Evolutionary conservation across 1,140 invertebrate species (phyloP).

Genomic region (Caenorhabditis tropicalis): DNA sequence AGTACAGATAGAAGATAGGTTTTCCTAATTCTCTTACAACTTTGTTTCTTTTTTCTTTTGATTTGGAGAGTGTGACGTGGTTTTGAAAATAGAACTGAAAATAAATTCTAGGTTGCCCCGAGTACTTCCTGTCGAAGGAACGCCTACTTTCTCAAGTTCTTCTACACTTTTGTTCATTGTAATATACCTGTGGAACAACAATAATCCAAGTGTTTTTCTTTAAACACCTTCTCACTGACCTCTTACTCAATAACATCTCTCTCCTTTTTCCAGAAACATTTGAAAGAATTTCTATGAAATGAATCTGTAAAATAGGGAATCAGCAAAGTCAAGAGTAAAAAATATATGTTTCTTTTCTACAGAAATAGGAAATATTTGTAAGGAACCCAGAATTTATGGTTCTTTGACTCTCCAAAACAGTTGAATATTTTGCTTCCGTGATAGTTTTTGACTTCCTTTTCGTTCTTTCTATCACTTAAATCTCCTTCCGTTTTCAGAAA

Average conservation of each 20-base stretch:
- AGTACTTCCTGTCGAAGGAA: not conserved
- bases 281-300: too few relatives aligned
- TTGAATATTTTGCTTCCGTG: too few relatives aligned
- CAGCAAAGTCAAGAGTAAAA: too few relatives aligned
- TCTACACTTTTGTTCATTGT: not conserved
- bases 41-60: not conserved
- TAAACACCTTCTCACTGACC: conserved; percentile 7
- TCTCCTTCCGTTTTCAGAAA: not conserved
- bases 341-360: too few relatives aligned
- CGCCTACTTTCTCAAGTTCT: not conserved
- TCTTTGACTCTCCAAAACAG: too few relatives aligned
- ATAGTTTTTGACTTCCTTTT: not conserved
- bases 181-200: not conserved
- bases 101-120: not conserved
- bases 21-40: not conserved
- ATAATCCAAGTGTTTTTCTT: conserved; percentile 16
- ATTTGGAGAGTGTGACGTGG: not conserved
- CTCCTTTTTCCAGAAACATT: not conserved
- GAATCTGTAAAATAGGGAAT: too few relatives aligned
- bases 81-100: not conserved
- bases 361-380: too few relatives aligned
- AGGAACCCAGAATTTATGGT: too few relatives aligned
- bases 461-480: not conserved
- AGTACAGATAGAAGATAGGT: not conserved
- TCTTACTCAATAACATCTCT: not conserved